Conservation (phyloP, 2,113 vertebrate genomes). For the Oxyura jamaicensis region DNA sequence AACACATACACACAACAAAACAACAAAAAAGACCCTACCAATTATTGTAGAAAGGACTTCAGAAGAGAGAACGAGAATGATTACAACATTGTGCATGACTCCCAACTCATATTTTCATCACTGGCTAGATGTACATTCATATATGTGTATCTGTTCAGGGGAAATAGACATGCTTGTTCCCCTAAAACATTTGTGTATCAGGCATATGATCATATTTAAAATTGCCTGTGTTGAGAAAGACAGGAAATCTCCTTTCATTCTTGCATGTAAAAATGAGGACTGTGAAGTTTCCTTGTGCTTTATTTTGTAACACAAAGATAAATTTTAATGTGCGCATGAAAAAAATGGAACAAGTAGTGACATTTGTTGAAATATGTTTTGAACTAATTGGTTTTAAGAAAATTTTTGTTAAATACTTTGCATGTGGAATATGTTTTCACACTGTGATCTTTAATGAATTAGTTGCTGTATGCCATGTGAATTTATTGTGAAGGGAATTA, state of each 20-base stretch:
- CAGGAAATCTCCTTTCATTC: not conserved
- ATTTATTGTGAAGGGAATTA: not conserved
- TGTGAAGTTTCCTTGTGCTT: not conserved
- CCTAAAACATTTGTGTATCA: not conserved
- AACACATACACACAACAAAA: not conserved
- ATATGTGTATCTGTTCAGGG: not conserved
- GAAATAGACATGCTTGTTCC: not conserved
- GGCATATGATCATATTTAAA: not conserved
- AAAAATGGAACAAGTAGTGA: not conserved
- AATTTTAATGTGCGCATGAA: not conserved
- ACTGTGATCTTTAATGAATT: not conserved
- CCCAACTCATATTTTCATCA: not conserved
- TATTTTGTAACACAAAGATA: not conserved
- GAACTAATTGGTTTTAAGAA: not conserved
- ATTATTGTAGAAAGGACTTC: not conserved
- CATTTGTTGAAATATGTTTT: not conserved
- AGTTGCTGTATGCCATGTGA: not conserved
- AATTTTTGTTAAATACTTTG: not conserved
- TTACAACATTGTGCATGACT: not conserved
- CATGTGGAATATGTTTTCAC: not conserved
- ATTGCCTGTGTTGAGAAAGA: not conserved
- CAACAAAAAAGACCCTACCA: not conserved
- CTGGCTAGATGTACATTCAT: fast-evolving
- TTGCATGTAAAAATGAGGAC: not conserved
- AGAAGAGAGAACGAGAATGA: not conserved